Conservation (phyloP, 1,140 invertebrate species). For the Drosophila chauvacae region DNA sequence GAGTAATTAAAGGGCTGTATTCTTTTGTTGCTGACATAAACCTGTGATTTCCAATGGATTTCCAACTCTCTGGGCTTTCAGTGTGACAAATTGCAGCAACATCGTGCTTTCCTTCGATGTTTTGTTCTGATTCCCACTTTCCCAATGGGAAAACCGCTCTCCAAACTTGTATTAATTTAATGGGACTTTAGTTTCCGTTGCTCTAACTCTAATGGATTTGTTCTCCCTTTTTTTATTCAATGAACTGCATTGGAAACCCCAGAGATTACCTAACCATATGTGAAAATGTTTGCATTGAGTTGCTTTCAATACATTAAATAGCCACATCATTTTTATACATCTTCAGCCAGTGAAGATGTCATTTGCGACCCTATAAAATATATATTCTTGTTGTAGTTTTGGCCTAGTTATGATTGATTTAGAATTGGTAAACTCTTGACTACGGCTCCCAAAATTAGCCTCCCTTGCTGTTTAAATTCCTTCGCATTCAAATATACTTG, state of each 20-base stretch:
- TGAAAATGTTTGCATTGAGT: conserved; percentile 7
- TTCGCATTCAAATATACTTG: conserved; percentile 11
- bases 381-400: conserved; percentile 1
- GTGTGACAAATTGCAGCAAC: conserved; percentile 2
- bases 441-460: not conserved
- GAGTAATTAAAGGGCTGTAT: conserved; percentile 27
- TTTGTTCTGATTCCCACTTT: not conserved
- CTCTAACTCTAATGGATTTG: not conserved
- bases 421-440: not conserved
- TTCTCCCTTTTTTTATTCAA: conserved; percentile 9
- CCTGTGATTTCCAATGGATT: not conserved
- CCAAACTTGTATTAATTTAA: not conserved
- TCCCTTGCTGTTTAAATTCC: not conserved
- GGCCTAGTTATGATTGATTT: not conserved
- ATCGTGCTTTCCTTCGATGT: not conserved
- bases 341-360: not conserved
- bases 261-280: conserved; percentile 1
- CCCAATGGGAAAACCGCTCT: not conserved
- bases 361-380: not conserved
- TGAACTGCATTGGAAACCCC: not conserved
- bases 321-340: not conserved
- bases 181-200: not conserved
- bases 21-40: not conserved
- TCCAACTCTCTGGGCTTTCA: not conserved
- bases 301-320: not conserved